Base-by-base conservation (phyloP, 2,797 vertebrate species). In the Gila robusta region DNA sequence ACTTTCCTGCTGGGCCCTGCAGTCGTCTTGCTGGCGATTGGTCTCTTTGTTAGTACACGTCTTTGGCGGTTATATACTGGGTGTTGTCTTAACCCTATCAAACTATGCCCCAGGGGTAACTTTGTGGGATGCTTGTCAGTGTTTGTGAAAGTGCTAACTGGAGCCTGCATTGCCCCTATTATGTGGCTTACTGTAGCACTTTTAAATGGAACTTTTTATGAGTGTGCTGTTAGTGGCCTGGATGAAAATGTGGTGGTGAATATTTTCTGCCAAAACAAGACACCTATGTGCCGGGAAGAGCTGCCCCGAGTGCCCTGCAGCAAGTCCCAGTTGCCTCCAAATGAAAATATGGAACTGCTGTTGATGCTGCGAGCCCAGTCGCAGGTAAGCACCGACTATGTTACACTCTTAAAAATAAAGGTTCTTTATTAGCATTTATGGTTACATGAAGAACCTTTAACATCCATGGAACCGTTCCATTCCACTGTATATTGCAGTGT, bases 121-220 rank as follows among this genome's bases (percentile, higher is more conserved):
- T 90, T 86, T 82, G 87, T 94, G 17, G 87, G 89, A 83, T 97
- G 96, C 89, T 91, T 96, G 59, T 90, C 92, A 0, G 79, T 94
- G 71, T 93, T 97, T 0, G 28, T 92, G 2, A 95, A 91, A 78
- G 96, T 98, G 90, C 91, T 95, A n/a, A 86, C 92, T 6, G 95
- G 94, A 0, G 96, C 97, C 0, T 91, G 97, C 59, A 95, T 98
- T 83, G 96, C 97, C 1, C 97, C 98, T 0, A 72, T 97, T 49
- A 99, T 98, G 96, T 99, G 98, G 98, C 95, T 99, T 77, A 96
- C 94, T 0, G 97, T 98, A 92, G 97, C 97, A 82, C 91, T 99
- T 91, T 97, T 99, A 88, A 98, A 98, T 0, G 98, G 96, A 26
- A 97, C 96, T 3, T 98, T 98, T 86, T 99, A 98, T 0, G 96